phyloP scores from a whole-genome alignment of 2,797 vertebrate genomes.

The Anabacerthia variegaticeps region DNA sequence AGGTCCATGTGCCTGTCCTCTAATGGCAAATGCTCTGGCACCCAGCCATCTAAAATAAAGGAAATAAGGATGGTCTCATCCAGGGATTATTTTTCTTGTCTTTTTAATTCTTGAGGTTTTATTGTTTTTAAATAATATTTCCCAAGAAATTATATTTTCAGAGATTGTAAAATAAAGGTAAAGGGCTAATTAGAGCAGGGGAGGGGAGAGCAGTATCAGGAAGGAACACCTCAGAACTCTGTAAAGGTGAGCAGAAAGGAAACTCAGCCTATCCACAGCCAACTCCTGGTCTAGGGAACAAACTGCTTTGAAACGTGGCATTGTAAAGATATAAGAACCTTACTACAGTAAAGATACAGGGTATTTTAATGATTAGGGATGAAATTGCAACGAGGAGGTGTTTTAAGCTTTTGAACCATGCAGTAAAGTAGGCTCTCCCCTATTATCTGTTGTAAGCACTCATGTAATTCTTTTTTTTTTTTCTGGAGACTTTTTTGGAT shows the following conservation, averaged over 20 bases:
- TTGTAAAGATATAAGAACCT: background rate
- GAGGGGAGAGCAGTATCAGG: rapidly evolving
- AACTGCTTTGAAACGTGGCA: background rate
- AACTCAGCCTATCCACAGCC: background rate
- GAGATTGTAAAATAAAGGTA: background rate
- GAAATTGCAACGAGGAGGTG: background rate
- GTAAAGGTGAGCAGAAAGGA: background rate
- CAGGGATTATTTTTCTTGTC: background rate
- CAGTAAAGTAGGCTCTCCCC: background rate
- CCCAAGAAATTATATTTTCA: background rate
- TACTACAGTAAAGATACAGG: background rate
- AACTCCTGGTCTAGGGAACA: background rate
- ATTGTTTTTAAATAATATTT: background rate
- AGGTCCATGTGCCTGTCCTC: background rate
- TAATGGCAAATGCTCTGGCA: background rate
- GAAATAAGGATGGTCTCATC: background rate
- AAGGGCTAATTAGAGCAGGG: background rate
- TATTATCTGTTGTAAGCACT: background rate
- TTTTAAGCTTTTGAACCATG: background rate
- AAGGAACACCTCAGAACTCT: background rate
- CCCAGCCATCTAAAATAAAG: background rate
- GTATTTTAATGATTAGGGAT: background rate
- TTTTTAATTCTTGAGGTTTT: background rate
- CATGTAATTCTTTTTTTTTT: background rate
- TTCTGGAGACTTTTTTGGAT: background rate